Evolutionary conservation across 2,888 invertebrate species (phyloP), one percentile per base, ranked within the genome.

Genomic region (Meliscaeva auricollis): DNA sequence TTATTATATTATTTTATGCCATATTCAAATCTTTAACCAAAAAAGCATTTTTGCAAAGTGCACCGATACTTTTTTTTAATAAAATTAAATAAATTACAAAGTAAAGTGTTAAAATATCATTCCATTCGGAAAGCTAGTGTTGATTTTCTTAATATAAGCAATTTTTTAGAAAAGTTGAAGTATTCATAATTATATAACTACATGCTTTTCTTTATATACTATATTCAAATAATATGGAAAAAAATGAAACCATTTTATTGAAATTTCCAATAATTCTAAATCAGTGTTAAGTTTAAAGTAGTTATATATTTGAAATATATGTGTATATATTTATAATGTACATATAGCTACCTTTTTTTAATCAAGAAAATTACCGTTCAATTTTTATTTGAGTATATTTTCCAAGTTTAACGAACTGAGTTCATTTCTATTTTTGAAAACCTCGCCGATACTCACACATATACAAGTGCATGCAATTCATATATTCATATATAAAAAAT

Each of bases 371-470:
- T 70, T 35, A 30, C 26, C 20, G 35, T 69, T 68, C 56, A 58
- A 44, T 70, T 82, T 79, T 66, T 30, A 30, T 60, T 17, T 35
- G 54, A 72, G 50, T 50, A 81, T 81, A 72, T 80, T 70, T 78
- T 74, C 81, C 82, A 91, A 91, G 91, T 91, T 91, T 92, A 91
- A 92, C 92, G 91, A 91, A 92, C 92, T 91, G 92, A 92, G 92
- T 91, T 91, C 91, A 91, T 92, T 91, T 91, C 91, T 91, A 91
- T 91, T 92, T 91, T 92, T 91, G 91, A 91, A 91, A 87, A 50
- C 64, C 79, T 76, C 72, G 72, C 87, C 79, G 72, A 78, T 60
- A 66, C 80, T 69, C 48, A 85, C 62, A 85, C 76, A 72, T 56
- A 48, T 46, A 73, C 48, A 77, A 56, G 50, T 77, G 75, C 56